Base-by-base conservation (phyloP, 2,113 vertebrate genomes). In the Merops nubicus region DNA sequence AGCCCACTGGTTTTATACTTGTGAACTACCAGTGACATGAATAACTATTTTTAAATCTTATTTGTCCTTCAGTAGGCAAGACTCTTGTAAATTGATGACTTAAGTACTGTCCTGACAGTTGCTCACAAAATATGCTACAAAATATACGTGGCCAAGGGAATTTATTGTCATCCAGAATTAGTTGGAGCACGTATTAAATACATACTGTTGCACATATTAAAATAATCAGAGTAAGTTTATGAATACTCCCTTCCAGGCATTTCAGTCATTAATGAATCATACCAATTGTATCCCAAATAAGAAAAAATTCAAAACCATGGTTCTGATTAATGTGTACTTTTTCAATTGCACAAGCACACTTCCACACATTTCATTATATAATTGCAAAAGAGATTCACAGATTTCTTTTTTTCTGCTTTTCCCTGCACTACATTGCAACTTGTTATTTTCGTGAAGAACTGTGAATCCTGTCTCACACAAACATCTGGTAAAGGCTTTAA, bases 1-100 rank as follows among this genome's bases (percentile, higher is more conserved):
- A 97, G 48, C 28, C 72, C 89, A 21, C 28, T 81, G 8, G 15
- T 92, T 92, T 91, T 40, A 81, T 53, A 93, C 22, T 82, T 92
- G 73, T 93, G 94, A 97, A 77, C 20, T 38, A 93, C 28, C 3
- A 17, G 59, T 81, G 65, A 93, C 56, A 92, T 40, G 70, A 65
- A 77, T 33, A 89, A 91, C 54, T 94, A 77, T 64, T 96, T 97
- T 92, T 67, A 92, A 83, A 88, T 12, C 79, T 87, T 78, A 88
- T 48, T 79, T 79, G 33, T 85, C 40, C 53, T 43, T 69, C 53
- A 94, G 80, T 43, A 92, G 82, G 59, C 36, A 92, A 91, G 45
- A 81, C 25, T 92, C n/a, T 65, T 42, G n/a, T 34, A 63, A 83
- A 56, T 12, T n/a, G 10, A 75, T 88, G 57, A 95, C 40, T 94